phyloP scores from a whole-genome alignment of 2,888 invertebrate genomes.

The Sphaerophoria rueppellii region DNA sequence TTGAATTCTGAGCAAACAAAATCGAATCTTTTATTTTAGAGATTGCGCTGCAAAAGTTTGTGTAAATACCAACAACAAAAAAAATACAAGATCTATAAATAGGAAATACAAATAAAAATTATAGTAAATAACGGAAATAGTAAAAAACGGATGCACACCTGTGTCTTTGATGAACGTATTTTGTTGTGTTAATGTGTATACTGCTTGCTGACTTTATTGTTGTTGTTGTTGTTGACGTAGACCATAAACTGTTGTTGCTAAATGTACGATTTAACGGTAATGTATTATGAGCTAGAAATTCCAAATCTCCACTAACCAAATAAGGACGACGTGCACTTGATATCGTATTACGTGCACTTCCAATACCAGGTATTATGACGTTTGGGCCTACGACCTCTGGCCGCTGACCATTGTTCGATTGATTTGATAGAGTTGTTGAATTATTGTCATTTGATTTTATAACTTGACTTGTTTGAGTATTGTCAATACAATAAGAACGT shows the following conservation, averaged over 20 bases:
- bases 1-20: too few species aligned
- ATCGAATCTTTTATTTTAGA: too few species aligned
- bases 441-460: too few species aligned
- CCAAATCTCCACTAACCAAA: conserved; percentile 64
- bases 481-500: conserved; percentile 44
- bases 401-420: conserved; percentile 35
- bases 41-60: too few species aligned
- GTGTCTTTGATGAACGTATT: conserved; percentile 64
- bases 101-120: too few species aligned
- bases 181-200: conserved; percentile 50
- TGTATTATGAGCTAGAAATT: conserved; percentile 67
- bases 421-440: background rate
- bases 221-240: background rate
- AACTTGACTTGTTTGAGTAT: conserved; percentile 38
- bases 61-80: too few species aligned
- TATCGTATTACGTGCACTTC: conserved; percentile 16
- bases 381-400: conserved; percentile 63
- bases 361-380: conserved; percentile 39
- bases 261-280: conserved; percentile 55
- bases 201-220: conserved; percentile 41
- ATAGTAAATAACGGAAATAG: too few species aligned
- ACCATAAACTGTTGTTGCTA: conserved; percentile 29
- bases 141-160: conserved; percentile 64
- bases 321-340: conserved; percentile 62
- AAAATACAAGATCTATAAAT: too few species aligned